Evolutionary conservation across 1,140 invertebrate species (phyloP).

Genomic region (Drosophila cardini): DNA sequence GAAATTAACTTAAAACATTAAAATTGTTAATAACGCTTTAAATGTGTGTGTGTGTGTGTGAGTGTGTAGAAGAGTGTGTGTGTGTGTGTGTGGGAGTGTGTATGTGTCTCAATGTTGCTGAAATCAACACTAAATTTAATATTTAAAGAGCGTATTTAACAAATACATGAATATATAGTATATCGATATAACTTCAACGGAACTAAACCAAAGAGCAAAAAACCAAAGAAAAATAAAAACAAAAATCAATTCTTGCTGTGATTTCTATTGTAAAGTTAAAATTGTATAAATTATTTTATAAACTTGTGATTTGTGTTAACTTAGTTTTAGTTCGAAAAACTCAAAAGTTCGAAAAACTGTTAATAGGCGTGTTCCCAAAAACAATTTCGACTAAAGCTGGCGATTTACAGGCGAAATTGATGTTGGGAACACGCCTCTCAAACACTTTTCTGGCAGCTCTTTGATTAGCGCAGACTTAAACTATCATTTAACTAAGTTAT

Average conservation of each 20-base stretch:
- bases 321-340: constrained; percentile 61
- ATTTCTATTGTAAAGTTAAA: constrained; percentile 69
- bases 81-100: constrained; percentile 50
- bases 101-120: constrained; percentile 78
- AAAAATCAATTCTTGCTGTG: constrained; percentile 79
- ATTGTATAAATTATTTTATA: constrained; percentile 53
- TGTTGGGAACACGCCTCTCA: constrained; percentile 20
- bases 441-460: background rate
- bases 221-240: constrained; percentile 20
- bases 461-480: constrained; percentile 24
- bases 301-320: constrained; percentile 50
- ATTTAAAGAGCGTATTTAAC: constrained; percentile 25
- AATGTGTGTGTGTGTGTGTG: background rate
- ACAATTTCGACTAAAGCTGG: background rate
- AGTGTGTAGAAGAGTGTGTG: background rate
- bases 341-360: constrained; percentile 25
- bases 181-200: constrained; percentile 5
- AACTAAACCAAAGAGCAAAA: constrained; percentile 10
- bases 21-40: constrained; percentile 54
- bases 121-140: constrained; percentile 69
- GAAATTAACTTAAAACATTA: constrained; percentile 35
- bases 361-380: background rate
- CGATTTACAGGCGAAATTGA: background rate
- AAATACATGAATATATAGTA: constrained; percentile 30
- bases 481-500: constrained; percentile 44